Evolutionary conservation across 2,113 vertebrate genomes (phyloP), one percentile per base, ranked within the genome.

Genomic region (Thamnaconus septentrionalis): DNA sequence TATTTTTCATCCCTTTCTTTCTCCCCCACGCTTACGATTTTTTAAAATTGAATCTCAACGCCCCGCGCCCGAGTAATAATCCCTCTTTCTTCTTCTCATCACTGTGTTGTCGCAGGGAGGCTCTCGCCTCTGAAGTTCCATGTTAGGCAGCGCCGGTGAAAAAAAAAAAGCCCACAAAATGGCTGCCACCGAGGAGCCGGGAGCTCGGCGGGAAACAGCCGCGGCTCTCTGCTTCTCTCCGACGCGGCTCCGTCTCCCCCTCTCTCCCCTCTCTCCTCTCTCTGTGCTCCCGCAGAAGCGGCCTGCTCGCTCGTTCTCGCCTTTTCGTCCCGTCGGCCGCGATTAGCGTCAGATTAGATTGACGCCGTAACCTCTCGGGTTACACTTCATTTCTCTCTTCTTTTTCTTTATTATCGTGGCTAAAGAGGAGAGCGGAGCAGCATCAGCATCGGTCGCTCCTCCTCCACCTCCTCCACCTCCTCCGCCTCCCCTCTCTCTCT

Each of bases 141-240:
- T 83, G 82, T 87, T 79, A 88, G 82, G 83, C 81, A 69, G 79
- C 66, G 73, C 81, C 79, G 73, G 76, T 66, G 76, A 88, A 81
- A 72, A 55, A 31, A 31, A 31, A 31, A 31, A 31, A 31, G 18
- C 18, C 18, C 87, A 90, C 87, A 90, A 89, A 90, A 90, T 90
- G 89, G 88, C 88, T 83, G 87, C 89, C 89, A 66, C 57, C 61
- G 74, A 82, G 78, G 75, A 80, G 71, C 78, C 78, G 61, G 65
- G 61, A 71, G 73, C 74, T 77, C 66, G 9, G 58, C 67, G 59
- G 73, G 78, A 73, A 69, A 74, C 77, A 81, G 43, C 76, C 78
- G 76, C 71, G 71, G 78, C 69, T 65, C 59, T 81, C 53, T 78
- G 52, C 48, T 42, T 58, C 75, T 74, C 71, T 69, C 66, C 59